Evolutionary conservation across 1,140 invertebrate genomes (phyloP).

Genomic region (Stegodyphus mimosarum): DNA sequence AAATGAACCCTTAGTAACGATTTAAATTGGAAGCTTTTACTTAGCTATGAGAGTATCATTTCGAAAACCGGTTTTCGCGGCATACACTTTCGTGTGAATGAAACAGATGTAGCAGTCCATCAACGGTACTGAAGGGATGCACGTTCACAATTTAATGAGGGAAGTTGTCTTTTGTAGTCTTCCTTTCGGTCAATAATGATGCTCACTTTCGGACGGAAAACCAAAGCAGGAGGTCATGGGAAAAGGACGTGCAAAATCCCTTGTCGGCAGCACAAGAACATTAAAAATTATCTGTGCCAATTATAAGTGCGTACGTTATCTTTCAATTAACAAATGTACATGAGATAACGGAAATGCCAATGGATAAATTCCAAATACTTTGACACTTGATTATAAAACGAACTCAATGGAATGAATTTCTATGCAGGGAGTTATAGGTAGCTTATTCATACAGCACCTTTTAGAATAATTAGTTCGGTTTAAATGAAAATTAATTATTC

Average conservation of each 20-base stretch:
- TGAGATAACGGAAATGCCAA: neutral
- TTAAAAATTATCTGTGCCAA: conserved; percentile 1
- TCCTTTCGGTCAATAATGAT: conserved; percentile 10
- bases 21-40: neutral
- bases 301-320: neutral
- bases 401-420: neutral
- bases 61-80: neutral
- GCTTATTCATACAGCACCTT: neutral
- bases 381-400: neutral
- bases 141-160: neutral
- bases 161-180: conserved; percentile 18
- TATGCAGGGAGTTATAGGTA: neutral
- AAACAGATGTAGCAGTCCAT: neutral
- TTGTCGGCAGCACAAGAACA: neutral
- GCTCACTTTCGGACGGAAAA: conserved; percentile 17
- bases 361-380: too few species aligned
- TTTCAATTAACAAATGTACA: neutral
- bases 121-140: neutral
- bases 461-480: neutral
- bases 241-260: conserved; percentile 2
- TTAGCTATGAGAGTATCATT: neutral
- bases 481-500: neutral
- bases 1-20: neutral
- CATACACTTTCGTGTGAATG: conserved; percentile 2
- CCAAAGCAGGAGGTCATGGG: conserved; percentile 14